Base-by-base conservation (phyloP, 2,888 invertebrate species). In the Encarsia formosa region DNA sequence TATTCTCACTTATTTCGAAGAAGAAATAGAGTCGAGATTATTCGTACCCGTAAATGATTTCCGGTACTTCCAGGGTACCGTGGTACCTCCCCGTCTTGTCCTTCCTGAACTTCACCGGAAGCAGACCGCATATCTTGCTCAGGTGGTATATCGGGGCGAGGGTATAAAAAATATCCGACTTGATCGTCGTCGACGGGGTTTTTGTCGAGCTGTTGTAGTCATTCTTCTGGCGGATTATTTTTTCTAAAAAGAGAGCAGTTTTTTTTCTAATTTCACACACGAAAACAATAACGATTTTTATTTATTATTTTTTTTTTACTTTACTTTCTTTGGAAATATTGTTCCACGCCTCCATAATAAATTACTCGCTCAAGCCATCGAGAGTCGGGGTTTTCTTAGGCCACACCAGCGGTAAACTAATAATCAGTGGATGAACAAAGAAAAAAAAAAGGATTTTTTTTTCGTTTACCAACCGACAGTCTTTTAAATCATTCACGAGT, bases 81-180 rank as follows among this genome's bases (percentile, higher is more conserved):
- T 58, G 23, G 46, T 67, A 70, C 60, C 58, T 64, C 31, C 64
- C 68, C 15, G 59, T 52, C 15, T 58, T 46, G 13, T 62, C 54
- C 23, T 52, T 43, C 5, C 50, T 52, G 39, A 71, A 71, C 47
- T 63, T 62, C 1, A 69, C 68, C 2, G 73, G 72, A 38, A 71
- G 49, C 9, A 68, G 47, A 19, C 73, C 73, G 18, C 61, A 65
- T n/a, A 65, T 16, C 58, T 68, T 71, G 45, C 68, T 66, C 8
- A 72, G 42, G 47, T 69, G 60, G 56, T 71, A 73, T 34, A 70
- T 64, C 3, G 73, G 72, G n/a, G 59, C 59, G 4, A 73, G 58
- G 1, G 68, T 66, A 38, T 64, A 60, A 37, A 66, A 69, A 6
- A 73, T 59, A 59, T 71, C 68, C 2, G 65, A 64, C 32, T 60